Conservation (phyloP, 2,797 vertebrate species). For the Cyprinella venusta region DNA sequence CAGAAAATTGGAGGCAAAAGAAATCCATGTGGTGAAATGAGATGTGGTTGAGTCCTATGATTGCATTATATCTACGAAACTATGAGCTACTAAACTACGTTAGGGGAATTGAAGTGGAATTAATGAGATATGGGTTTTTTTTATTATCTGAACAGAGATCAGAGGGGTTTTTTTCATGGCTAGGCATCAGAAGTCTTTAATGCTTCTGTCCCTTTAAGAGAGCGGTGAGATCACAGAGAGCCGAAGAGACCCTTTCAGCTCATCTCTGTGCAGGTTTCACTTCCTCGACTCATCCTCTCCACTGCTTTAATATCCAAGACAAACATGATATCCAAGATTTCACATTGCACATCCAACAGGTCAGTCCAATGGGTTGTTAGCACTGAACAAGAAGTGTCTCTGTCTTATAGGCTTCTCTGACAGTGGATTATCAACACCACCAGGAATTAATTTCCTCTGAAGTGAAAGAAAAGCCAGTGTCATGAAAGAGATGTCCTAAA, state of each 20-base stretch:
- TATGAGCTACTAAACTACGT: no score
- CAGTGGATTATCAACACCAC: constrained; percentile 21
- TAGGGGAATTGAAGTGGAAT: background rate
- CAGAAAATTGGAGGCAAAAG: background rate
- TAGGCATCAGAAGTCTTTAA: constrained; percentile 24
- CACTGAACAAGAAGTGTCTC: constrained; percentile 22
- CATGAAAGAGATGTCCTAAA: background rate
- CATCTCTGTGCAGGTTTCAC: constrained; percentile 9
- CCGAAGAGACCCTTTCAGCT: constrained; percentile 24
- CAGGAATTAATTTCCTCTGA: constrained; percentile 28
- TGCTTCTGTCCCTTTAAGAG: constrained; percentile 31
- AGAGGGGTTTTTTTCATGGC: constrained; percentile 22
- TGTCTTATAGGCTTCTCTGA: constrained; percentile 27
- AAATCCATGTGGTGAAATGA: background rate
- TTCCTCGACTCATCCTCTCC: constrained; percentile 12
- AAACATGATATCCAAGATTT: background rate
- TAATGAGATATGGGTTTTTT: background rate
- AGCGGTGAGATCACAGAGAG: constrained; percentile 34
- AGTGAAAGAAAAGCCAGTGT: constrained; percentile 16
- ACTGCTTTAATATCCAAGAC: constrained; percentile 5
- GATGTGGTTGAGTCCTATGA: background rate
- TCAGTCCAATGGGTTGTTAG: constrained; percentile 20
- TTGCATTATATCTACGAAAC: background rate
- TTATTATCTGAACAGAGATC: constrained; percentile 38
- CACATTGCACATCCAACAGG: background rate